phyloP scores from a whole-genome alignment of 2,888 invertebrate genomes.

The Dasypolia templi region DNA sequence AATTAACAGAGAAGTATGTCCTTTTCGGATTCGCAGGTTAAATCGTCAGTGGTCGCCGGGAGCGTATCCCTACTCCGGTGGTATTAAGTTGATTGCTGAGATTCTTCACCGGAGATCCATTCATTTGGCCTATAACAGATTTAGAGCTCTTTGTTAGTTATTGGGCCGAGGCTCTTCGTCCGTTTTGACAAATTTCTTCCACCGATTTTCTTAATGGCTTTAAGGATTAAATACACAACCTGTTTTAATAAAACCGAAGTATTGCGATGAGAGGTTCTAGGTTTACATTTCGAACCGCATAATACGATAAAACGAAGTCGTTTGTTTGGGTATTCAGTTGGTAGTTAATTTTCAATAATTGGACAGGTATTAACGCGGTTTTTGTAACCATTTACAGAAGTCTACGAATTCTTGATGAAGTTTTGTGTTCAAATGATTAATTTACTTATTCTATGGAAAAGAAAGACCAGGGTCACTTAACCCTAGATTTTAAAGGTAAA shows the following conservation, averaged over 20 bases:
- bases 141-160: constrained; percentile 72
- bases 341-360: constrained; percentile 17
- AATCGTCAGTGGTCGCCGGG: constrained; percentile 49
- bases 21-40: constrained; percentile 50
- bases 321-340: constrained; percentile 27
- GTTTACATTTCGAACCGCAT: constrained; percentile 27
- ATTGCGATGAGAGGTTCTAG: constrained; percentile 31
- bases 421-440: background rate
- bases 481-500: background rate
- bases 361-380: constrained; percentile 2
- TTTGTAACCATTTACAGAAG: background rate
- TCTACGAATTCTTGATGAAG: background rate
- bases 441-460: background rate
- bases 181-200: constrained; percentile 68
- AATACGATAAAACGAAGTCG: constrained; percentile 19
- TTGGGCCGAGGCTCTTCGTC: constrained; percentile 64
- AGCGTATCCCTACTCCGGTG: constrained; percentile 54
- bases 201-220: constrained; percentile 67
- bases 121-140: constrained; percentile 72
- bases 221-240: constrained; percentile 62
- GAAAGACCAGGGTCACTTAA: background rate
- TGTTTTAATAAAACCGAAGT: constrained; percentile 45
- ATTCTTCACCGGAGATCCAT: constrained; percentile 69
- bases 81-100: constrained; percentile 71
- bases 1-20: constrained; percentile 40